Conservation (phyloP, 2,113 vertebrate species). For the Lepus europaeus region DNA sequence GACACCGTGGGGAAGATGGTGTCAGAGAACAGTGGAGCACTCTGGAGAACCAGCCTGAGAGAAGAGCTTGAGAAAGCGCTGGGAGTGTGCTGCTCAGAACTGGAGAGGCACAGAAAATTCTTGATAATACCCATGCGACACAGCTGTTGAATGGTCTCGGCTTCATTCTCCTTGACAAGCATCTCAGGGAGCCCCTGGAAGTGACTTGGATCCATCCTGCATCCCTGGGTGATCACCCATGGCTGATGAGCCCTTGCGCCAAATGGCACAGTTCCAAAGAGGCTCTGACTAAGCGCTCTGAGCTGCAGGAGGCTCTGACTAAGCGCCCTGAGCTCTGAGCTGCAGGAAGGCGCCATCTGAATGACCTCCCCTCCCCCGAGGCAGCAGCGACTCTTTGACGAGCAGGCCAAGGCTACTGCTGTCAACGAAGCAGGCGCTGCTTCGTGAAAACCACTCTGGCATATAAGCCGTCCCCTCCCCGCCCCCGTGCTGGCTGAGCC, state of each 20-base stretch:
- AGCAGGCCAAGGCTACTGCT: constrained; percentile 86
- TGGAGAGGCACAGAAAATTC: constrained; percentile 20
- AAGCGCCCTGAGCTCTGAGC: background rate
- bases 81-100: constrained; percentile 86
- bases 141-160: background rate
- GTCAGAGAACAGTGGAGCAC: constrained; percentile 91
- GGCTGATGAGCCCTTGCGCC: background rate
- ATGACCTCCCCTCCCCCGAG: too few species aligned
- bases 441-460: constrained; percentile 88
- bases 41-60: constrained; percentile 88
- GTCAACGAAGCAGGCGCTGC: constrained; percentile 23
- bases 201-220: background rate
- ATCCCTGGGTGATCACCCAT: constrained; percentile 51
- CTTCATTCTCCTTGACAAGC: background rate
- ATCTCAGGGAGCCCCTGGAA: constrained; percentile 21
- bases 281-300: background rate
- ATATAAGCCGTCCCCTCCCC: constrained; percentile 50
- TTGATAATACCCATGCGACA: background rate
- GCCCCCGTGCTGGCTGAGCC: constrained; percentile 84
- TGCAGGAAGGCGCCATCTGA: background rate
- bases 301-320: background rate
- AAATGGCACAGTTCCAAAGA: background rate
- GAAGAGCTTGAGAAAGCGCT: constrained; percentile 89
- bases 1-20: constrained; percentile 93
- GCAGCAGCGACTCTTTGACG: constrained; percentile 4